phyloP scores from a whole-genome alignment of 2,797 vertebrate genomes.

The Esox masquinongy region DNA sequence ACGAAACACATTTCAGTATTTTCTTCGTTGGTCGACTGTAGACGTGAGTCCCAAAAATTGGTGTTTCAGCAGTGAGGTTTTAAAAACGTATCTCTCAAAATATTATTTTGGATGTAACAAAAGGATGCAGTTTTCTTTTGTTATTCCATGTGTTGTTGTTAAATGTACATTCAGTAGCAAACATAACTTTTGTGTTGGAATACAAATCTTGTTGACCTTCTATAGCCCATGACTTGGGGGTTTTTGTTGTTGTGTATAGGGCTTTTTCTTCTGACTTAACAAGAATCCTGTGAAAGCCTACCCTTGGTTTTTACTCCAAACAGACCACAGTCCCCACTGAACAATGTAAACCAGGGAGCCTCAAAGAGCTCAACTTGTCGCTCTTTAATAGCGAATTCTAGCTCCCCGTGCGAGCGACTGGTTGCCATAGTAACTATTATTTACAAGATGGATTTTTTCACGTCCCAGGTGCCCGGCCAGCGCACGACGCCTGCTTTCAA shows the following conservation, averaged over 20 bases:
- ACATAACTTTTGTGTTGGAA: neutral
- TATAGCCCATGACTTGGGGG: too few species aligned
- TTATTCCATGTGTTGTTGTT: neutral
- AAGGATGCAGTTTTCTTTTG: neutral
- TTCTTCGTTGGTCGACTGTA: neutral
- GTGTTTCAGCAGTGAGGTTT: neutral
- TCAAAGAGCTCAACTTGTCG: neutral
- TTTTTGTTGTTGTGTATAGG: neutral
- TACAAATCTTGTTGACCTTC: neutral
- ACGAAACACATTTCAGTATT: neutral
- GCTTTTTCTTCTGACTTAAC: neutral
- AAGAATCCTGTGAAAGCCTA: neutral
- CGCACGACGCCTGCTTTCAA: constrained; percentile 88
- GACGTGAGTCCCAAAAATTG: neutral
- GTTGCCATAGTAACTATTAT: constrained; percentile 10
- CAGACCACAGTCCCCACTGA: neutral
- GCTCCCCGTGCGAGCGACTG: neutral
- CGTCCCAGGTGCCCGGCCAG: constrained; percentile 83
- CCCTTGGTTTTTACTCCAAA: neutral
- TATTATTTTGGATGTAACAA: neutral
- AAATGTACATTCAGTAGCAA: neutral
- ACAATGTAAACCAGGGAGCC: neutral
- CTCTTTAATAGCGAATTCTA: neutral
- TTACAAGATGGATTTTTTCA: neutral
- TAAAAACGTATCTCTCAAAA: neutral